phyloP scores from a whole-genome alignment of 2,888 invertebrate species.

The Tetramorium bicarinatum region DNA sequence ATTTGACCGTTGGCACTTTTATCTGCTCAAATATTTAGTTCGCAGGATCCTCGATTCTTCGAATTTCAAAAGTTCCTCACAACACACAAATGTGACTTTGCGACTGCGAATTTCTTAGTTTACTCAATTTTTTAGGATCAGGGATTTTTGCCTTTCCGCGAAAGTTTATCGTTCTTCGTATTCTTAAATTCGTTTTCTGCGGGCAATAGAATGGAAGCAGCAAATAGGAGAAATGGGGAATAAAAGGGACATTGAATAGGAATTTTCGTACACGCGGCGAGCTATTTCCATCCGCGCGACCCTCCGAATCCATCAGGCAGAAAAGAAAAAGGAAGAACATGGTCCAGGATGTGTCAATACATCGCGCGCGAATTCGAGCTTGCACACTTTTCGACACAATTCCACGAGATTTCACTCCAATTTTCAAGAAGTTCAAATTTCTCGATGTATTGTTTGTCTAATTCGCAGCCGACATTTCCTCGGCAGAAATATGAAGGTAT shows the following conservation, averaged over 20 bases:
- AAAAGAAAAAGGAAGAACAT: slow-evolving; percentile 37
- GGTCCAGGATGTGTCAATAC: slow-evolving; percentile 41
- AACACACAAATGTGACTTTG: background rate
- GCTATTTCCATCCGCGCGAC: slow-evolving; percentile 42
- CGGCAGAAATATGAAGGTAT: background rate
- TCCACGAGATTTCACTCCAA: slow-evolving; percentile 16
- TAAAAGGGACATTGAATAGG: slow-evolving; percentile 21
- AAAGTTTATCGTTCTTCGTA: slow-evolving; percentile 28
- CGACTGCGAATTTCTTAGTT: slow-evolving; percentile 8
- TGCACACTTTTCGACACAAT: slow-evolving; percentile 33
- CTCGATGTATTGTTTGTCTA: background rate
- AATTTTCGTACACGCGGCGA: slow-evolving; percentile 40
- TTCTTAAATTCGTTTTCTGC: slow-evolving; percentile 24
- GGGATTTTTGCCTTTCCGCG: background rate
- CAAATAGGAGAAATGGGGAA: slow-evolving; percentile 12
- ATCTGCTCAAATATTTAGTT: slow-evolving; percentile 26
- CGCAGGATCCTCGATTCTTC: background rate
- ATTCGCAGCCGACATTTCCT: background rate
- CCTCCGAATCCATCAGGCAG: slow-evolving; percentile 29
- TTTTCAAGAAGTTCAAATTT: background rate
- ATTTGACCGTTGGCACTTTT: slow-evolving; percentile 11
- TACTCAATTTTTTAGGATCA: slow-evolving; percentile 36
- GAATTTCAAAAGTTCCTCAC: background rate
- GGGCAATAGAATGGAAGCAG: background rate
- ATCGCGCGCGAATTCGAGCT: slow-evolving; percentile 35